phyloP scores from a whole-genome alignment of 2,113 vertebrate species.

The Lasiurus borealis region DNA sequence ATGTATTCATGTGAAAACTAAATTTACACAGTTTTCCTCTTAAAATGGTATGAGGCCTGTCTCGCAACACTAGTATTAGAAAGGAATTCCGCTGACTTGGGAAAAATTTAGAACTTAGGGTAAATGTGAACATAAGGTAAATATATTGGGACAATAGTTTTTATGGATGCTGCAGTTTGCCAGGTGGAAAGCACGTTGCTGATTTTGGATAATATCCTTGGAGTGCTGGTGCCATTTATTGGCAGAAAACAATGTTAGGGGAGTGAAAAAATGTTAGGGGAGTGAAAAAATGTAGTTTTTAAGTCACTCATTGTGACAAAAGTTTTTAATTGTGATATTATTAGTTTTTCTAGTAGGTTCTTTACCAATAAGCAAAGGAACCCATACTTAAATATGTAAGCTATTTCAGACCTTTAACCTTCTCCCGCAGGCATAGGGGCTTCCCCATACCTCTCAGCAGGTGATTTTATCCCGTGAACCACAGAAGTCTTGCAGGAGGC shows the following conservation, averaged over 20 bases:
- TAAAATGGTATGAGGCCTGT: not conserved
- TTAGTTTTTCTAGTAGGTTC: not conserved
- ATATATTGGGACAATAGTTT: not conserved
- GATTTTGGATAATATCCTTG: not conserved
- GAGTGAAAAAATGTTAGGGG: not conserved
- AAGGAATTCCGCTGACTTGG: not conserved
- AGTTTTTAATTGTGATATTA: constrained; percentile 45
- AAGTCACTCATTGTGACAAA: constrained; percentile 46
- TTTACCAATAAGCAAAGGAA: not conserved
- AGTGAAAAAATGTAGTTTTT: constrained; percentile 41
- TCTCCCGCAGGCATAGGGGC: not conserved
- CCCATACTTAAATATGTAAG: not conserved
- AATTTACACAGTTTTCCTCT: constrained; percentile 33
- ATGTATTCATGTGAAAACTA: not conserved
- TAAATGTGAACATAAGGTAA: constrained; percentile 4
- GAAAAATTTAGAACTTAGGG: not conserved
- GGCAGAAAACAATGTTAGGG: not conserved
- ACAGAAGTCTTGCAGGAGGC: not conserved
- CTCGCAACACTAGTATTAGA: not conserved
- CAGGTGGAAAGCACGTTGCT: not conserved
- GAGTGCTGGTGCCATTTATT: not conserved
- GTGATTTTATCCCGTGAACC: not conserved
- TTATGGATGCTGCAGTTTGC: constrained; percentile 17
- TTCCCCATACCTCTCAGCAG: not conserved
- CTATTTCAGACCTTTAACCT: not conserved